Evolutionary conservation across 2,888 invertebrate genomes (phyloP), one percentile per base, ranked within the genome.

Genomic region (Diploptera punctata): DNA sequence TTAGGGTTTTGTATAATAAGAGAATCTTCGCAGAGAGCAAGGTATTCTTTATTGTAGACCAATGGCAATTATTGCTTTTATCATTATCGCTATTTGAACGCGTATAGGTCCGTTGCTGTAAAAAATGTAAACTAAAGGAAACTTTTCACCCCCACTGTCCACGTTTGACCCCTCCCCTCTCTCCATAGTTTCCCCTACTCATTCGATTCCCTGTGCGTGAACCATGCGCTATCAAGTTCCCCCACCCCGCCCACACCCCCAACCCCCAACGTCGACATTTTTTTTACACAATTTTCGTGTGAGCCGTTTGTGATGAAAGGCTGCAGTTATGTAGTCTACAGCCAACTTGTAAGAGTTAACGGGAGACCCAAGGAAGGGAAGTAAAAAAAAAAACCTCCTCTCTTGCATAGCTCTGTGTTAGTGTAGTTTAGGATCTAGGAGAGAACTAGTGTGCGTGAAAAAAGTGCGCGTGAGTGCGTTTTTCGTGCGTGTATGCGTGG

Each of bases 391-490:
- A 44, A n/a, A 26, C 44, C 18, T 65, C 47, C 29, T 57, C 13
- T n/a, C 57, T 57, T 57, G 57, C 57, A 29, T 57, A 57, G 57
- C 29, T 24, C 57, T 4, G 31, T 16, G 57, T 57, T 57, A 57
- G 31, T 57, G 29, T 57, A 57, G 57, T 57, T 57, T 57, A 29
- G 57, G 57, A 24, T 47, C 44, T 65, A 65, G 19, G 44, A 16
- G 65, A 65, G 65, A 54, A 65, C 65, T 31, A 74, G 75, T 78
- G 79, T 78, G 80, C 80, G 80, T 80, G 79, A 79, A 79, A 79
- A 79, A 79, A 80, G 80, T 80, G 81, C 80, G 81, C 76, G 73
- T 68, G 73, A 73, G 73, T 70, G 61, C 73, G 73, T 68, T 73
- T 62, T 72, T 62, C 65, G 61, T 70, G 71, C 57, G 75, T 73